phyloP scores from a whole-genome alignment of 2,113 vertebrate species.

The Ophthalmolycus amberensis region DNA sequence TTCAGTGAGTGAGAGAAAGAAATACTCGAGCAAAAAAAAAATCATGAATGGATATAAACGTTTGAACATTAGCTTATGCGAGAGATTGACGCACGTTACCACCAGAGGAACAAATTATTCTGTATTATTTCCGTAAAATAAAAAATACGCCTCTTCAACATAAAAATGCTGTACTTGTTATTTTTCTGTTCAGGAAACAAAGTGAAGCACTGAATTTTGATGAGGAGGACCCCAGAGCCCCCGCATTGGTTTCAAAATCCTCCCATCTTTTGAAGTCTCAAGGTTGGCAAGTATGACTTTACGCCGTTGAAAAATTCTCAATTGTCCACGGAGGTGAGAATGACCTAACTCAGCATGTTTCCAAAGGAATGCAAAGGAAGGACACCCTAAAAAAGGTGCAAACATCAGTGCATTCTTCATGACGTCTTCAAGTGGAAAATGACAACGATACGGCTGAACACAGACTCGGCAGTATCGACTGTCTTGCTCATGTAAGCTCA shows the following conservation, averaged over 20 bases:
- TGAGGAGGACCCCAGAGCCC: not conserved
- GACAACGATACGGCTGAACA: not conserved
- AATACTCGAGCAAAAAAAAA: not conserved
- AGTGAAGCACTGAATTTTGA: not conserved
- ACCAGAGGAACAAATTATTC: not conserved
- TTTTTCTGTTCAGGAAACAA: too few species aligned
- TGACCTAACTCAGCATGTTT: not conserved
- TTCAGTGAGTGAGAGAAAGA: not conserved
- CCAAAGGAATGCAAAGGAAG: not conserved
- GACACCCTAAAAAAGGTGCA: not conserved
- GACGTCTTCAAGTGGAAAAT: not conserved
- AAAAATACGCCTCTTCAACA: not conserved
- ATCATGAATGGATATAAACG: not conserved
- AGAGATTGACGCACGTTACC: not conserved
- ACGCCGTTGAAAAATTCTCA: not conserved
- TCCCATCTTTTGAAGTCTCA: not conserved
- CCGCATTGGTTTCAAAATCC: not conserved
- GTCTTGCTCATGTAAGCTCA: not conserved
- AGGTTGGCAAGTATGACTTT: not conserved
- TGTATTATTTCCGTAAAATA: not conserved
- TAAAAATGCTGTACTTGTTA: not conserved
- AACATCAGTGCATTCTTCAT: not conserved
- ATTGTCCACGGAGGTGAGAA: not conserved
- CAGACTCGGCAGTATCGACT: not conserved
- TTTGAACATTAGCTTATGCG: not conserved